These are phyloP conservation scores for Tachina lurida DNA, from an alignment of 2,888 invertebrate genomes.

Conservation along the genomic window DNA sequence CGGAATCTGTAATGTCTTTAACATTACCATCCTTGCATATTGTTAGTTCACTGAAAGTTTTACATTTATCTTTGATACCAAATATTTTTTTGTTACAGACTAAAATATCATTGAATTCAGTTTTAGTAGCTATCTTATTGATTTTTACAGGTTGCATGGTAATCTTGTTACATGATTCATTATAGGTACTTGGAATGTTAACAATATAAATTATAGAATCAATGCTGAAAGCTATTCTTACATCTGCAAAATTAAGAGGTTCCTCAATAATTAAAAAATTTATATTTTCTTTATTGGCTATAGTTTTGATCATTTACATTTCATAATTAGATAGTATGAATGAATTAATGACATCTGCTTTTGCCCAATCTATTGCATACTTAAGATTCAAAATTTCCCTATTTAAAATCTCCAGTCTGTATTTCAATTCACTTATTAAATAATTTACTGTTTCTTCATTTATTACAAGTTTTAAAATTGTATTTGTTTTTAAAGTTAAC, in stretches of 20 bases:
- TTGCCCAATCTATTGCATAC: slow-evolving; percentile 68
- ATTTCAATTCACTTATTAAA: neutral
- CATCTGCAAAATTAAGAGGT: slow-evolving; percentile 69
- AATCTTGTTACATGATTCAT: slow-evolving; percentile 62
- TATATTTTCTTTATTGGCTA: slow-evolving; percentile 64
- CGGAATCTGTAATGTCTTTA: slow-evolving; percentile 8
- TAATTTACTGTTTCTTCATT: no score
- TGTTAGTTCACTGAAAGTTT: no score
- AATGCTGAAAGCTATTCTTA: slow-evolving; percentile 66
- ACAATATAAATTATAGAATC: slow-evolving; percentile 66
- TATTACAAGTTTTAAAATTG: neutral
- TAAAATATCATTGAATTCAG: no score
- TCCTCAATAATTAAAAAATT: slow-evolving; percentile 67
- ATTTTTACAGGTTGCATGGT: slow-evolving; percentile 67
- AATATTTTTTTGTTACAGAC: no score
- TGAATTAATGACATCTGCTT: slow-evolving; percentile 63
- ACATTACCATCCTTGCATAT: slow-evolving; percentile 1
- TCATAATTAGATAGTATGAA: slow-evolving; percentile 66
- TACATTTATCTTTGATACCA: no score
- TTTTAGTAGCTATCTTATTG: slow-evolving; percentile 15
- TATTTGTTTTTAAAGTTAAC: neutral
- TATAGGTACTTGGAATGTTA: slow-evolving; percentile 63
- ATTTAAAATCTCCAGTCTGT: slow-evolving; percentile 64
- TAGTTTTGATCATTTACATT: slow-evolving; percentile 62
- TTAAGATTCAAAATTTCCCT: slow-evolving; percentile 64